A percentile compares a stretch with the other conserved stretches of the same genome.
These are phyloP conservation scores for Dolichoris vasculosae DNA, from an alignment of 1,140 invertebrate species.

Conservation along the genomic window DNA sequence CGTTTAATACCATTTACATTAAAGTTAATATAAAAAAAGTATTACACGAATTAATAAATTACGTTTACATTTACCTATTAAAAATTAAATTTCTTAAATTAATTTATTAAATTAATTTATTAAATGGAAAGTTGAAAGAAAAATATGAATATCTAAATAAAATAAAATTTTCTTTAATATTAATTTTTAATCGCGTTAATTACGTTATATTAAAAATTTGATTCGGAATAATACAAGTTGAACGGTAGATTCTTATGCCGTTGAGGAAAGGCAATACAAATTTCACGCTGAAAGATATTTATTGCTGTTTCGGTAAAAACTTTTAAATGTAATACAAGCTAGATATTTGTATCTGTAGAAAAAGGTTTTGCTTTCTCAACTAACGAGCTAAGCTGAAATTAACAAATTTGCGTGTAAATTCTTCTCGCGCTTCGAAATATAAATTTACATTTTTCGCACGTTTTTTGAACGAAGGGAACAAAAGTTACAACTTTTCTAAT, in stretches of 20 bases:
- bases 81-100: no score
- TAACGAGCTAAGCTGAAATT: conserved; percentile 4
- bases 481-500: neutral
- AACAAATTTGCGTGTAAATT: conserved; percentile 1
- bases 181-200: neutral
- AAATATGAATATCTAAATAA: no score
- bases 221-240: neutral
- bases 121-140: no score
- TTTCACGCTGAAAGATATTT: neutral
- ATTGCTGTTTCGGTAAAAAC: conserved; percentile 5
- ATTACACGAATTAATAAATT: no score
- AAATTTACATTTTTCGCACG: neutral
- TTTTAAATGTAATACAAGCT: neutral
- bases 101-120: no score
- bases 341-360: conserved; percentile 21
- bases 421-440: neutral
- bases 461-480: neutral
- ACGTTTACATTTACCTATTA: no score
- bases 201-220: neutral
- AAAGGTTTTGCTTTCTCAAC: conserved; percentile 4
- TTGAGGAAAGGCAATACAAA: neutral
- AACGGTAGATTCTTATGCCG: neutral
- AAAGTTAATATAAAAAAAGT: no score
- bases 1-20: no score
- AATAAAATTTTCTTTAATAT: no score